Percentiles rank a stretch among this genome's conserved stretches.
Conservation (phyloP, 2,797 vertebrate genomes). For the Centroberyx gerrardi region DNA sequence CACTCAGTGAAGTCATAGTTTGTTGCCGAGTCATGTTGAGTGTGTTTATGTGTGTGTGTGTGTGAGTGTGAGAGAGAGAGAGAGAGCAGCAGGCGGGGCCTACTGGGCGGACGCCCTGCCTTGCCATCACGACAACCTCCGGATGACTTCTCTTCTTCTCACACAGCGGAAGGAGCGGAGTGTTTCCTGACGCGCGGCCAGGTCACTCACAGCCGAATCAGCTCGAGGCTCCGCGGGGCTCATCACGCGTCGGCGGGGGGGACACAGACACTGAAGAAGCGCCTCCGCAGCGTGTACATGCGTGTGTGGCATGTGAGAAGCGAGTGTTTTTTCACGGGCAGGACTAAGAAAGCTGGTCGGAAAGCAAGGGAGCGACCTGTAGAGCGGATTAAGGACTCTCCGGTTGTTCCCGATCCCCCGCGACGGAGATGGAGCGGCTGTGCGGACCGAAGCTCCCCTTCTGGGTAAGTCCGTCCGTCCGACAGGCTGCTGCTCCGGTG, state of each 20-base stretch:
- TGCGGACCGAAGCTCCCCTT: conserved; percentile 82
- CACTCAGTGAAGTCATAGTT: neutral
- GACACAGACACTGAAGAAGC: conserved; percentile 1
- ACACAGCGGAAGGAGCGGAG: conserved; percentile 46
- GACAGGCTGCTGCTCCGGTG: neutral
- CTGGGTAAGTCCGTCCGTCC: conserved; percentile 78
- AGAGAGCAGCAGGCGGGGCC: conserved; percentile 43
- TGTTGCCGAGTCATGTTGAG: conserved; percentile 28
- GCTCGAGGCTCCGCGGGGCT: too few species aligned
- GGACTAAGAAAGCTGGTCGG: conserved; percentile 28
- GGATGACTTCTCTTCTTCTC: conserved; percentile 43
- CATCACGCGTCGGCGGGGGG: neutral
- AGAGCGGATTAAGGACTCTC: conserved; percentile 39
- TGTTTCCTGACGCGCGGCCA: conserved; percentile 20
- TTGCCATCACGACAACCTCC: conserved; percentile 50
- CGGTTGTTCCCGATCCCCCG: conserved; percentile 43
- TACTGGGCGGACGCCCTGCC: conserved; percentile 37
- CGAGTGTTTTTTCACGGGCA: conserved; percentile 18
- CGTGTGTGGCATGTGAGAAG: conserved; percentile 59
- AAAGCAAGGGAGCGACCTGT: conserved; percentile 53
- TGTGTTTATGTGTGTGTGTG: neutral
- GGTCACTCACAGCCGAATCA: neutral
- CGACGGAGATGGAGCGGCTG: conserved; percentile 79
- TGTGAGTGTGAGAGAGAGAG: neutral
- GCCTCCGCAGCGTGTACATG: conserved; percentile 5